Evolutionary conservation across 2,888 invertebrate genomes (phyloP).

Genomic region (Chrysolina americana): DNA sequence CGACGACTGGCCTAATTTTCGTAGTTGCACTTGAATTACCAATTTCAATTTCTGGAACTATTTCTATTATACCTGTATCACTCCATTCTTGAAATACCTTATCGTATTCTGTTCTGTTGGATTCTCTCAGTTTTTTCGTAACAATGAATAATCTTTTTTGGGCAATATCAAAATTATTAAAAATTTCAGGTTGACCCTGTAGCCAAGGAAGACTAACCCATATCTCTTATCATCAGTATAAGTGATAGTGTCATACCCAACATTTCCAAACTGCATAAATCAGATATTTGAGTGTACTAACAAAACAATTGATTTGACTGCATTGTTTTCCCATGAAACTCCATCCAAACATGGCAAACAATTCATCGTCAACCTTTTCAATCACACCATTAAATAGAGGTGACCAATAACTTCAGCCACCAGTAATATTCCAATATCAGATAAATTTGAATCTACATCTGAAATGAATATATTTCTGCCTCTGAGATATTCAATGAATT

Average conservation of each 20-base stretch:
- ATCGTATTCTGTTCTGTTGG: not conserved
- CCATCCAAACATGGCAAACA: not conserved
- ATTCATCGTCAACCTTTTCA: not conserved
- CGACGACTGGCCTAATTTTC: too few relatives aligned
- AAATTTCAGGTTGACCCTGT: not conserved
- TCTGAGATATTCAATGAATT: too few relatives aligned
- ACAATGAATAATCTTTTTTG: not conserved
- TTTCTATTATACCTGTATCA: not conserved
- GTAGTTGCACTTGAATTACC: not conserved
- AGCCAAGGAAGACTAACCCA: not conserved
- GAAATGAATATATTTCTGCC: too few relatives aligned
- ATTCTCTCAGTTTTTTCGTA: not conserved
- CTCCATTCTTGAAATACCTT: not conserved
- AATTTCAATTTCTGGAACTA: not conserved
- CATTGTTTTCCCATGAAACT: not conserved
- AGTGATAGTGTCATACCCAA: not conserved
- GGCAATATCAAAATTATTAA: not conserved
- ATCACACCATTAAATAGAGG: not conserved
- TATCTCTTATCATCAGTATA: not conserved
- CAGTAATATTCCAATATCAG: not conserved
- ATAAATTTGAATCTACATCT: not conserved
- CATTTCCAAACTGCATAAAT: too few relatives aligned
- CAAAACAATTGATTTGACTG: not conserved
- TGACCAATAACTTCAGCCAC: not conserved
- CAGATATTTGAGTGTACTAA: not conserved